Evolutionary conservation across 2,113 vertebrate genomes (phyloP), one percentile per base, ranked within the genome.

Genomic region (Rousettus leschenaultii): DNA sequence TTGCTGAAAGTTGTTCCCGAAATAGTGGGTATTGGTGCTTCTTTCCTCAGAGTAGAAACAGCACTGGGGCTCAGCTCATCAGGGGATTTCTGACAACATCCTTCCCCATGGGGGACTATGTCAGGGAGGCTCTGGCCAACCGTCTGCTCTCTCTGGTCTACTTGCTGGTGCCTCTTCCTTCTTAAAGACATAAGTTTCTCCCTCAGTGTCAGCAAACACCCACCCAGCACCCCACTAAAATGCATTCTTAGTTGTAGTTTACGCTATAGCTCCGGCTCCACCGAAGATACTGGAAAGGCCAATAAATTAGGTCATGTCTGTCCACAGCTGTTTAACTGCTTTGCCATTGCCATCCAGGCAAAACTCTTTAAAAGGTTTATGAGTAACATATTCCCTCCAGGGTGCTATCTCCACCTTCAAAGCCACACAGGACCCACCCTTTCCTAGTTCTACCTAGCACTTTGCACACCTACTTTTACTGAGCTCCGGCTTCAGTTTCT

Each of bases 291-390:
- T 71, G 43, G 30, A 48, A 89, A 96, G 85, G 51, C 95, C 82
- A 86, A 91, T 96, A 93, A 96, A 97, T 95, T 96, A 97, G 95
- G 89, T 97, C 95, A 96, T 83, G 96, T 95, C 97, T 98, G 18
- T 90, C 95, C 82, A 63, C 45, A 38, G 88, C 55, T 61, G 73
- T 94, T 85, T 96, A 95, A 97, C 74, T 94, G 83, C 80, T 61
- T 75, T 70, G 86, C 86, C 26, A 5, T 83, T 92, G 86, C 45
- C 95, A 93, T 97, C 83, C 79, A 80, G 93, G 94, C 95, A 96
- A 89, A 89, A 84, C 70, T 61, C 94, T 97, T 83, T 53, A 95
- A 94, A 93, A 92, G 74, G 59, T 94, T 94, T 95, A 94, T 91
- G 94, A 97, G 96, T 95, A 94, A 89, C 93, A 33, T 61, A 16